phyloP scores from a whole-genome alignment of 2,888 invertebrate species.

The Dicranocentrus wangi region DNA sequence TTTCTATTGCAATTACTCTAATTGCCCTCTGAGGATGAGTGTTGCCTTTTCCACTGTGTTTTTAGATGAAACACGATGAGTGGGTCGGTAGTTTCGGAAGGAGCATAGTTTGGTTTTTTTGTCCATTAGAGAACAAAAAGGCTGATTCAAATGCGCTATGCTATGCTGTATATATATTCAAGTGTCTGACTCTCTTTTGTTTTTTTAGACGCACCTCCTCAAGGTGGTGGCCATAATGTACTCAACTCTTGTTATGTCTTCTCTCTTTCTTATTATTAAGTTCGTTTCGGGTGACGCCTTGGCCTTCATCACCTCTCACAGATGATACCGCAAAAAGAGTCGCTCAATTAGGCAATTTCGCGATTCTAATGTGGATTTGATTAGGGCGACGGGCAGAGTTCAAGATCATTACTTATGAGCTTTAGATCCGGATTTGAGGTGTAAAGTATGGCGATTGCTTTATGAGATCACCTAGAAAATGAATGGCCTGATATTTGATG shows the following conservation, averaged over 20 bases:
- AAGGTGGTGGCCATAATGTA: neutral
- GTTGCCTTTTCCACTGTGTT: too few relatives aligned
- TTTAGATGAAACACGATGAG: too few relatives aligned
- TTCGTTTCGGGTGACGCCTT: constrained; percentile 26
- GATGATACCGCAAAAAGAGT: neutral
- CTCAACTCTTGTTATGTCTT: neutral
- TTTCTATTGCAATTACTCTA: constrained; percentile 50
- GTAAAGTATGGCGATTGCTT: neutral
- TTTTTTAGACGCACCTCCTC: neutral
- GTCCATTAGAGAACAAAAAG: constrained; percentile 28
- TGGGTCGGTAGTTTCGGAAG: constrained; percentile 17
- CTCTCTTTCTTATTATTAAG: constrained; percentile 3
- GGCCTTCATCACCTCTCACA: constrained; percentile 5
- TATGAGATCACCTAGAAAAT: too few relatives aligned
- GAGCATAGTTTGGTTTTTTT: constrained; percentile 10
- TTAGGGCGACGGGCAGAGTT: constrained; percentile 1
- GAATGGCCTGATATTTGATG: too few relatives aligned
- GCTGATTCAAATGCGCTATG: too few relatives aligned
- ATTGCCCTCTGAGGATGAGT: too few relatives aligned
- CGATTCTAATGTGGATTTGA: constrained; percentile 15
- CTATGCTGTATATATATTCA: too few relatives aligned
- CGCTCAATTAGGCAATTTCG: constrained; percentile 19
- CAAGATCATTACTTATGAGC: neutral
- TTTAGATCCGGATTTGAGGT: constrained; percentile 14
- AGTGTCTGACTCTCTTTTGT: neutral